These are phyloP conservation scores for Anthophora plumipes DNA, from an alignment of 2,888 invertebrate genomes.

Conservation along the genomic window DNA sequence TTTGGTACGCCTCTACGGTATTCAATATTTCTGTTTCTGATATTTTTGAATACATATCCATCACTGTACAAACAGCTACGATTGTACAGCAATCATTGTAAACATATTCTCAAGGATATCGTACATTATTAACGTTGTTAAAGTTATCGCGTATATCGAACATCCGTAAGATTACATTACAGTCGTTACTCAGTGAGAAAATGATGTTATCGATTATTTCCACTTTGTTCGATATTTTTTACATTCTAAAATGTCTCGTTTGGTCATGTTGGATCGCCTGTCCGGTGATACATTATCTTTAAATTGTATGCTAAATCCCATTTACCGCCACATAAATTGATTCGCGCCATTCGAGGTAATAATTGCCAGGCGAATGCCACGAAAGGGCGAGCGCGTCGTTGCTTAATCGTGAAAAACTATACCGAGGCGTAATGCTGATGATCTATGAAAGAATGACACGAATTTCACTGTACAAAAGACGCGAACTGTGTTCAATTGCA, in stretches of 20 bases:
- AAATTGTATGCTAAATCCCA: conserved; percentile 13
- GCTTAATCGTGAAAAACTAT: neutral
- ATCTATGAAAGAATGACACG: conserved; percentile 7
- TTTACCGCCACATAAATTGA: conserved; percentile 19
- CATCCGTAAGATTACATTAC: conserved; percentile 42
- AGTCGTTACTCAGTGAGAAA: conserved; percentile 45
- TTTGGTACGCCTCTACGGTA: neutral
- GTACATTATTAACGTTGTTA: conserved; percentile 44
- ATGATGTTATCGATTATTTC: conserved; percentile 59
- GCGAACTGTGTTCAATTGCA: neutral
- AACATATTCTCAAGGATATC: conserved; percentile 21
- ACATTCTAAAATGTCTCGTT: conserved; percentile 42
- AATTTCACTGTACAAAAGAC: neutral
- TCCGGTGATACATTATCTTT: conserved; percentile 36
- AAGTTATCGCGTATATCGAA: conserved; percentile 44
- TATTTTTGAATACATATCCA: neutral
- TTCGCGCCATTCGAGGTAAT: neutral
- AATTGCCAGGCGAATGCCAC: conserved; percentile 12
- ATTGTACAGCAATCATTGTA: neutral
- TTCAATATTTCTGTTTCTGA: neutral
- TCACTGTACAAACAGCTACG: neutral
- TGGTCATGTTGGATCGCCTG: conserved; percentile 38
- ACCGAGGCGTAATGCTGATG: neutral
- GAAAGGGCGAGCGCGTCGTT: neutral
- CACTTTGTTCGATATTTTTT: conserved; percentile 43